phyloP scores from a whole-genome alignment of 1,140 invertebrate species.

The Drosophila rufa region DNA sequence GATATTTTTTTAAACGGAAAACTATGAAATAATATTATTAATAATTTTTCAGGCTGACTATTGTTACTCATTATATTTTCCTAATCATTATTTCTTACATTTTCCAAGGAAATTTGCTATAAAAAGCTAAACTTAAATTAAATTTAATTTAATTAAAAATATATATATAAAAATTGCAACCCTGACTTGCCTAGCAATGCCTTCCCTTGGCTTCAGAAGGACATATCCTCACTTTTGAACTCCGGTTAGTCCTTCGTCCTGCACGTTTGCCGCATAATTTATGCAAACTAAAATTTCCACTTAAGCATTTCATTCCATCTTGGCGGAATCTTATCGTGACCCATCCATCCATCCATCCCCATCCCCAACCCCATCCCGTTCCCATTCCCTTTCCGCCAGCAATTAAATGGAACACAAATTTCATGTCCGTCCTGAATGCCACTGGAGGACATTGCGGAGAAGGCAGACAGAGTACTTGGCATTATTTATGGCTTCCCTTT shows the following conservation, averaged over 20 bases:
- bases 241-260: slow-evolving; percentile 26
- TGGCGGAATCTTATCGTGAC: slow-evolving; percentile 38
- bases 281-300: slow-evolving; percentile 77
- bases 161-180: background rate
- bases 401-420: slow-evolving; percentile 71
- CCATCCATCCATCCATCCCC: background rate
- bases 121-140: too few species aligned
- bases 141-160: too few species aligned
- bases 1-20: too few species aligned
- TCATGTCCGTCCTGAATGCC: slow-evolving; percentile 37
- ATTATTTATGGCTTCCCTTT: slow-evolving; percentile 73
- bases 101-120: too few species aligned
- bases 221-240: slow-evolving; percentile 2
- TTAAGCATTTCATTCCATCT: slow-evolving; percentile 60
- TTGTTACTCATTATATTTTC: too few species aligned
- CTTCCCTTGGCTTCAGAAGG: too few species aligned
- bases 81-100: too few species aligned
- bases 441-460: slow-evolving; percentile 23
- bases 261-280: slow-evolving; percentile 68
- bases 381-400: slow-evolving; percentile 20
- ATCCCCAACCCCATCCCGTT: too few species aligned
- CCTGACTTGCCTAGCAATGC: background rate
- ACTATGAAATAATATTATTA: too few species aligned
- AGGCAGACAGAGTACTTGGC: slow-evolving; percentile 67
- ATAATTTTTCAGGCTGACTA: too few species aligned